A percentile compares a stretch with the other conserved stretches of the same genome.
These are phyloP conservation scores for Ypsolopha scabrella DNA, from an alignment of 2,888 invertebrate genomes.

Conservation along the genomic window DNA sequence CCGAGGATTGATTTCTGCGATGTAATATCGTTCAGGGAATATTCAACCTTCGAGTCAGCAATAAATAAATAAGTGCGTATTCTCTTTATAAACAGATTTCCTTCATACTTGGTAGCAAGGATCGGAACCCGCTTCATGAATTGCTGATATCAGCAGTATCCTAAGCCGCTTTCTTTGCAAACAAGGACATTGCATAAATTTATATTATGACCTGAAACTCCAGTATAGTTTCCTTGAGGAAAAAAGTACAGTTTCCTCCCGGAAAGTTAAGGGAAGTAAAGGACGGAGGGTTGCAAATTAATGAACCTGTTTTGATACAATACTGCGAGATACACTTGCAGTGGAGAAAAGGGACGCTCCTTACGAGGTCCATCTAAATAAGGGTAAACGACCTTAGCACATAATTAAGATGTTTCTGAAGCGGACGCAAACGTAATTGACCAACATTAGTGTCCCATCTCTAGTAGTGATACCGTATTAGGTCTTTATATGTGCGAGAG, in stretches of 20 bases:
- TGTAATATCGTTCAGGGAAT: conserved; percentile 13
- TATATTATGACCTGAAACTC: conserved; percentile 24
- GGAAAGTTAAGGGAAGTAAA: conserved; percentile 15
- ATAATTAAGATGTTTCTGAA: conserved; percentile 14
- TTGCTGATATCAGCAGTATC: conserved; percentile 48
- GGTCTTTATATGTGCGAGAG: not conserved
- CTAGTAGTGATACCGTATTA: not conserved
- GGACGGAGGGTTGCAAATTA: conserved; percentile 22
- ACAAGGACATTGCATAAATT: conserved; percentile 43
- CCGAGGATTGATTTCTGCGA: not conserved
- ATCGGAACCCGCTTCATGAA: conserved; percentile 37
- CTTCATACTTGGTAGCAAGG: conserved; percentile 22
- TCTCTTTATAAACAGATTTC: conserved; percentile 29
- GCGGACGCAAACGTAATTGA: not conserved
- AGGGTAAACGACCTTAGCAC: conserved; percentile 9
- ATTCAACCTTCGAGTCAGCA: conserved; percentile 17
- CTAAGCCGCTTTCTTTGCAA: conserved; percentile 36
- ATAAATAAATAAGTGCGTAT: conserved; percentile 27
- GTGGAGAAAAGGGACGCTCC: conserved; percentile 3
- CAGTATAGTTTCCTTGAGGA: conserved; percentile 22
- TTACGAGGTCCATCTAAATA: not conserved
- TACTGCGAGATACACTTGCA: conserved; percentile 6
- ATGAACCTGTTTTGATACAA: conserved; percentile 16
- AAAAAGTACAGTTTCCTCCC: conserved; percentile 14
- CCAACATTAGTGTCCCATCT: no score